Evolutionary conservation across 2,888 invertebrate species (phyloP).

Genomic region (Pocota personata): DNA sequence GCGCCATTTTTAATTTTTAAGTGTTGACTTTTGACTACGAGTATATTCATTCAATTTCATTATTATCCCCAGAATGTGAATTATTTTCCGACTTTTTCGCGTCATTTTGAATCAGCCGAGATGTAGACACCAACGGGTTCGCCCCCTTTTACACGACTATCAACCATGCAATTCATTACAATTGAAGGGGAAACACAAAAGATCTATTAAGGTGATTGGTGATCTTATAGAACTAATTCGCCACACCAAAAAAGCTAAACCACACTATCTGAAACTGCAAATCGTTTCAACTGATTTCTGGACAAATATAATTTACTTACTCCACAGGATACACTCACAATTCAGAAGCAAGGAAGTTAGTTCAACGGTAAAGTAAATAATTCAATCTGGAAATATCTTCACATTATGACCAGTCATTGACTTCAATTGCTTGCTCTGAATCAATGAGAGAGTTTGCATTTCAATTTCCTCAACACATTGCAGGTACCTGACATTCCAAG

Average conservation of each 20-base stretch:
- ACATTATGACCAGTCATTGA: neutral
- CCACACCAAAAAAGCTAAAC: neutral
- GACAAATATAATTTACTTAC: neutral
- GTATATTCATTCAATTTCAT: too few species aligned
- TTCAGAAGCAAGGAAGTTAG: neutral
- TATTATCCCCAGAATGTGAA: too few species aligned
- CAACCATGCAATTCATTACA: too few species aligned
- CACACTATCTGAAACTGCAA: neutral
- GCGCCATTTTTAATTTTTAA: too few species aligned
- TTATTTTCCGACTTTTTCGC: too few species aligned
- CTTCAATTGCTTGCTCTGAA: conserved; percentile 18
- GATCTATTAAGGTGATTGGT: too few species aligned
- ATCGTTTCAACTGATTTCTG: neutral
- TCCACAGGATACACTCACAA: neutral
- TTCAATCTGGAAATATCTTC: neutral
- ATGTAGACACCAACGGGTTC: too few species aligned
- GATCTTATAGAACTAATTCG: too few species aligned
- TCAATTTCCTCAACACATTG: neutral
- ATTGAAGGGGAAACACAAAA: too few species aligned
- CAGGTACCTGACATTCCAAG: conserved; percentile 22
- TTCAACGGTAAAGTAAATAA: neutral
- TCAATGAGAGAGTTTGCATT: neutral
- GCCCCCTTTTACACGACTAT: too few species aligned
- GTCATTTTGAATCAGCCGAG: too few species aligned
- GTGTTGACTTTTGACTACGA: too few species aligned